These are phyloP conservation scores for Oostethus manadensis DNA, from an alignment of 2,113 vertebrate species.

Conservation along the genomic window DNA sequence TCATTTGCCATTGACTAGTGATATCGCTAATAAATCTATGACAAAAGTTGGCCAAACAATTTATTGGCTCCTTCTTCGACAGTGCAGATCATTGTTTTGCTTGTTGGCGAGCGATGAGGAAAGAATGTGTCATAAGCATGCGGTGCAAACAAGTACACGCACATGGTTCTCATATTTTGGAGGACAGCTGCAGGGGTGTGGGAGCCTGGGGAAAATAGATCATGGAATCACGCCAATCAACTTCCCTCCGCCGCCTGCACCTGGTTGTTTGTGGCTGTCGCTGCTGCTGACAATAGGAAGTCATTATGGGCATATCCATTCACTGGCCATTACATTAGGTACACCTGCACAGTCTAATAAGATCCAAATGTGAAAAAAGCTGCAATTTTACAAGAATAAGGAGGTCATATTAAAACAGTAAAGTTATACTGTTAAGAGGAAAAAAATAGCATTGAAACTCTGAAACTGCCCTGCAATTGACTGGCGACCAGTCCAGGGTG, in stretches of 20 bases:
- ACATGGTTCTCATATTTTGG: slow-evolving; percentile 60
- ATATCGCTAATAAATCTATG: not conserved
- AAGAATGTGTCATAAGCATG: slow-evolving; percentile 58
- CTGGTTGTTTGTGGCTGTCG: slow-evolving; percentile 53
- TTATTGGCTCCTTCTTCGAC: slow-evolving; percentile 20
- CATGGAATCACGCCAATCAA: slow-evolving; percentile 63
- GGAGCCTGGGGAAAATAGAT: slow-evolving; percentile 68
- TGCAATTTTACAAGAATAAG: too few relatives aligned
- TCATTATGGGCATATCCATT: slow-evolving; percentile 28
- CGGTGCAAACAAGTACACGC: slow-evolving; percentile 27
- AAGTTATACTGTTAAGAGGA: too few relatives aligned
- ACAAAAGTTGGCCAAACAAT: slow-evolving; percentile 7
- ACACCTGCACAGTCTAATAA: slow-evolving; percentile 18
- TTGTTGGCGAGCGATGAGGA: slow-evolving; percentile 44
- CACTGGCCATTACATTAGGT: slow-evolving; percentile 3
- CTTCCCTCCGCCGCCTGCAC: slow-evolving; percentile 61
- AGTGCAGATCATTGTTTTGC: slow-evolving; percentile 36
- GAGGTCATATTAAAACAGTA: too few relatives aligned
- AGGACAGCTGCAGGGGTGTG: slow-evolving; percentile 69
- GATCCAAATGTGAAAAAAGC: too few relatives aligned
- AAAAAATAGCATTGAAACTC: too few relatives aligned
- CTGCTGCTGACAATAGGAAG: slow-evolving; percentile 31
- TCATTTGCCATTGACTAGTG: not conserved
- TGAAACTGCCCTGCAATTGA: too few relatives aligned
- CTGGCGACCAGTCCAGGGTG: too few relatives aligned